phyloP scores from a whole-genome alignment of 2,888 invertebrate species.

The Syrista parreyssii region DNA sequence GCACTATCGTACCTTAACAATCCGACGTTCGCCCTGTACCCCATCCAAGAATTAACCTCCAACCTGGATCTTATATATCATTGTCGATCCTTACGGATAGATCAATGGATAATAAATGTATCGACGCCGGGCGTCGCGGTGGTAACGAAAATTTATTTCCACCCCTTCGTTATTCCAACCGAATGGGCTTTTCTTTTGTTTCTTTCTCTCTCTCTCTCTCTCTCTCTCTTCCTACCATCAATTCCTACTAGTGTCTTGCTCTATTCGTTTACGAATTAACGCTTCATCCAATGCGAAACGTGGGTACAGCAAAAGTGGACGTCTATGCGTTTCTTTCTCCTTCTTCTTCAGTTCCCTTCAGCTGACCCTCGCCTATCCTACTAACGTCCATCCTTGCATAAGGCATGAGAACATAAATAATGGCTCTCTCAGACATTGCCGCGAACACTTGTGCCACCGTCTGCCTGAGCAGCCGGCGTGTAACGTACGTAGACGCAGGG shows the following conservation, averaged over 20 bases:
- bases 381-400: constrained; percentile 25
- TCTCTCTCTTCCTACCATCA: constrained; percentile 12
- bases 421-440: constrained; percentile 12
- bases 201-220: constrained; percentile 6
- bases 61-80: too few species aligned
- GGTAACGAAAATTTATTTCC: too few species aligned
- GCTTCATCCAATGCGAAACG: neutral
- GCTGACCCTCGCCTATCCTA: neutral
- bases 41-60: too few species aligned
- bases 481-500: neutral
- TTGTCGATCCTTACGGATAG: too few species aligned
- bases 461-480: neutral
- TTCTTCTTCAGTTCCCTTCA: neutral
- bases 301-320: constrained; percentile 2
- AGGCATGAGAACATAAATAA: constrained; percentile 36
- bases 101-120: too few species aligned
- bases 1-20: too few species aligned
- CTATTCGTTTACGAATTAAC: too few species aligned
- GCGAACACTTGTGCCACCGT: neutral
- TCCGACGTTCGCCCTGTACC: too few species aligned
- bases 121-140: too few species aligned
- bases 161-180: too few species aligned
- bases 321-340: constrained; percentile 3
- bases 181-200: neutral
- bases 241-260: neutral